These are phyloP conservation scores for Cantharis flavilabris DNA, from an alignment of 2,888 invertebrate species.

Conservation along the genomic window DNA sequence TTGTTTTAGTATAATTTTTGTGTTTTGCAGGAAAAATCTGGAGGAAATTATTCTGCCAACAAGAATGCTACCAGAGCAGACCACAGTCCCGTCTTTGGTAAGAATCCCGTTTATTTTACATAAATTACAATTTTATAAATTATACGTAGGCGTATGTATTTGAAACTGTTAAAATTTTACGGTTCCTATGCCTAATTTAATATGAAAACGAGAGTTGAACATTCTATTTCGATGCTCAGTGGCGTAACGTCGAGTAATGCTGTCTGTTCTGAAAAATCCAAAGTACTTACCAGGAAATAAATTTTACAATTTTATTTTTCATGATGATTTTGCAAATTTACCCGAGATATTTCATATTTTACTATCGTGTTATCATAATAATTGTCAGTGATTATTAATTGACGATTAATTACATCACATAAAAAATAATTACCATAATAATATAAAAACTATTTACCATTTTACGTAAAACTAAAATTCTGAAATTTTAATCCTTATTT, in stretches of 20 bases:
- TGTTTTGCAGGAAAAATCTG: slow-evolving; percentile 79
- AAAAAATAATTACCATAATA: background rate
- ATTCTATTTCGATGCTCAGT: background rate
- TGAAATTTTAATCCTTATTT: background rate
- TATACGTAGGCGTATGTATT: background rate
- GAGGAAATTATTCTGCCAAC: slow-evolving; percentile 71
- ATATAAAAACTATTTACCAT: background rate
- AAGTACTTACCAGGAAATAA: background rate
- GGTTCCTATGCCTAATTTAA: background rate
- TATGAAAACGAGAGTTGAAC: background rate
- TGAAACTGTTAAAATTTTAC: background rate
- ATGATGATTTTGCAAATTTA: background rate
- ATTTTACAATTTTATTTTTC: background rate
- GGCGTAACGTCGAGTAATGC: background rate
- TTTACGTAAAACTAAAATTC: background rate
- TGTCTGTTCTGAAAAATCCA: background rate
- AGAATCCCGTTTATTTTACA: slow-evolving; percentile 52
- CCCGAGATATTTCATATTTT: background rate
- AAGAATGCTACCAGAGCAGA: slow-evolving; percentile 84
- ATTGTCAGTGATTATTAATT: background rate
- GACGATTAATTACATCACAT: background rate
- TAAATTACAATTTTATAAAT: background rate
- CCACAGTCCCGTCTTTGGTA: slow-evolving; percentile 87
- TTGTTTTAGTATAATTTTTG: background rate
- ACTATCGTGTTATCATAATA: background rate